phyloP scores from a whole-genome alignment of 2,888 invertebrate genomes.

The Drepanosiphum platanoidis region DNA sequence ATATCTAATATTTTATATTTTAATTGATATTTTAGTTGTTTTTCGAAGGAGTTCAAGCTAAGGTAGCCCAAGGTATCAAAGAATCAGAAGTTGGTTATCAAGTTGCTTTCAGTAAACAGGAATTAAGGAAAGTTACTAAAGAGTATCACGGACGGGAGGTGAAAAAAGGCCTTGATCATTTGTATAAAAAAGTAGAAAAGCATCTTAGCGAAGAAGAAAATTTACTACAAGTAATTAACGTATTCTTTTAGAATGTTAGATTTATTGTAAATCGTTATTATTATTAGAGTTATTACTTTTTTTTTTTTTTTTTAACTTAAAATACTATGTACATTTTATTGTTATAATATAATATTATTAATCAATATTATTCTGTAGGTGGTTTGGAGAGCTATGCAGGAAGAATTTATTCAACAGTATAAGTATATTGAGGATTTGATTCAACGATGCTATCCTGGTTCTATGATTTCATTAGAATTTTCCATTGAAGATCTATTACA shows the following conservation, averaged over 20 bases:
- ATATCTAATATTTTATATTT: slow-evolving; percentile 62
- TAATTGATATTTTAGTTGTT: slow-evolving; percentile 76
- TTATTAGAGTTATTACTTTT: background rate
- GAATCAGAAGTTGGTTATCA: slow-evolving; percentile 98
- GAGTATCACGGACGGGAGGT: slow-evolving; percentile 94
- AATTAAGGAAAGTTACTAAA: slow-evolving; percentile 91
- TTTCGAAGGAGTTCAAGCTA: slow-evolving; percentile 95
- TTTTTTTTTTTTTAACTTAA: too few species aligned
- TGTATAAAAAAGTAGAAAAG: slow-evolving; percentile 96
- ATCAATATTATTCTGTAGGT: slow-evolving; percentile 73
- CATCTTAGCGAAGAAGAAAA: slow-evolving; percentile 95
- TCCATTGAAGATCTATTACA: slow-evolving; percentile 93
- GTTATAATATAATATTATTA: slow-evolving; percentile 3
- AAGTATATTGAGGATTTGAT: slow-evolving; percentile 92
- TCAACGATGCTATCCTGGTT: slow-evolving; percentile 94
- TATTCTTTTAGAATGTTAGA: too few species aligned
- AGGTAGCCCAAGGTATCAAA: slow-evolving; percentile 92
- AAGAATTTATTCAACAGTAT: slow-evolving; percentile 97
- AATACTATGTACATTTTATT: background rate
- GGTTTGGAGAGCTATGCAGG: slow-evolving; percentile 99
- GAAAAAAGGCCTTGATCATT: slow-evolving; percentile 89
- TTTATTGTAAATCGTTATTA: background rate
- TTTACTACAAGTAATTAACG: slow-evolving; percentile 77
- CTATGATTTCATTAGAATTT: slow-evolving; percentile 93
- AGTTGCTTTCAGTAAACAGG: slow-evolving; percentile 96